Conservation (phyloP, 2,113 vertebrate species). For the Setophaga petechia region DNA sequence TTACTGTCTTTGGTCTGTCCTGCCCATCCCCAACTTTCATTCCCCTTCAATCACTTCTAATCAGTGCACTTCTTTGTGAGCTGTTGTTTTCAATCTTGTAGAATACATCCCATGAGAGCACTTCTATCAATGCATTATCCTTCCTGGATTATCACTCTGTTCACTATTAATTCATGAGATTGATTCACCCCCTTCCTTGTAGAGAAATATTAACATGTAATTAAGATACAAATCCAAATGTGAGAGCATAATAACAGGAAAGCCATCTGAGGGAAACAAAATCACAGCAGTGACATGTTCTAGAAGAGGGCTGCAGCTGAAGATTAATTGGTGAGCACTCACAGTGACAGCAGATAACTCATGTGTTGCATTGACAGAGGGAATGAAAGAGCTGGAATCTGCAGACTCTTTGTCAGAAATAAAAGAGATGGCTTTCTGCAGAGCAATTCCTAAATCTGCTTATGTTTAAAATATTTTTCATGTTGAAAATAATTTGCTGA, state of each 20-base stretch:
- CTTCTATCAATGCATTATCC: constrained; percentile 41
- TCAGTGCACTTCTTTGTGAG: constrained; percentile 18
- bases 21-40: background rate
- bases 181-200: constrained; percentile 10
- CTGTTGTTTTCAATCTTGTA: constrained; percentile 39
- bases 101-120: constrained; percentile 4
- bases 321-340: constrained; percentile 51
- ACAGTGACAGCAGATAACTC: constrained; percentile 40
- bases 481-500: background rate
- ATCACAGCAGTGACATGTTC: constrained; percentile 18
- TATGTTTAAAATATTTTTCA: constrained; percentile 2
- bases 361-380: background rate
- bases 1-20: background rate
- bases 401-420: background rate
- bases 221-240: constrained; percentile 47
- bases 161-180: constrained; percentile 47
- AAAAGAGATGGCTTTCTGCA: constrained; percentile 12
- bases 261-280: constrained; percentile 32
- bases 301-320: constrained; percentile 36
- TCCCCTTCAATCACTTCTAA: background rate
- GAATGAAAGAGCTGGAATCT: constrained; percentile 17
- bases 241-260: constrained; percentile 42
- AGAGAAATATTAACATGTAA: constrained; percentile 41
- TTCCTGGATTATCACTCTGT: constrained; percentile 39
- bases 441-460: constrained; percentile 12